Evolutionary conservation across 2,888 invertebrate species (phyloP).

Genomic region (Hypomecis punctinalis): DNA sequence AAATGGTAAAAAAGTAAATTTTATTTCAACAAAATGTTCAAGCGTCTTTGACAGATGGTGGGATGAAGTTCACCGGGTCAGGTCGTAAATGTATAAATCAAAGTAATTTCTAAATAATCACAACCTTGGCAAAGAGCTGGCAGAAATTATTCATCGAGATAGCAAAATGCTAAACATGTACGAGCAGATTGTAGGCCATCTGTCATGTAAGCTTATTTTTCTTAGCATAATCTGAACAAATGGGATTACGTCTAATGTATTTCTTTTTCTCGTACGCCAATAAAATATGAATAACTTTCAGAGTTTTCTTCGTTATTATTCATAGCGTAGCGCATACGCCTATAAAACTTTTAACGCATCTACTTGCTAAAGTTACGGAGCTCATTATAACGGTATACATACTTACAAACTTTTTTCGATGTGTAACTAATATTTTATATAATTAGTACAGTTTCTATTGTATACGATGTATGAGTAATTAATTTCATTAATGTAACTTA

Average conservation of each 20-base stretch:
- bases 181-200: not conserved
- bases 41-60: too few relatives aligned
- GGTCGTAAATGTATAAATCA: too few relatives aligned
- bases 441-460: too few relatives aligned
- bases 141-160: not conserved
- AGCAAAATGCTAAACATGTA: constrained; percentile 1
- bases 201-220: constrained; percentile 6
- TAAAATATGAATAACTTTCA: constrained; percentile 6
- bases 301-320: constrained; percentile 20
- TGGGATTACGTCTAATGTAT: not conserved
- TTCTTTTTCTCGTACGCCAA: constrained; percentile 6
- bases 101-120: too few relatives aligned
- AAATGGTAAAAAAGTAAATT: too few relatives aligned
- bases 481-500: too few relatives aligned
- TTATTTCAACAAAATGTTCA: too few relatives aligned
- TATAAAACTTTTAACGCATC: constrained; percentile 38
- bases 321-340: constrained; percentile 28
- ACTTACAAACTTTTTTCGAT: not conserved
- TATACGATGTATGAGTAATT: too few relatives aligned
- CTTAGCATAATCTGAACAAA: constrained; percentile 5
- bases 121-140: not conserved
- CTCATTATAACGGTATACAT: not conserved
- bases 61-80: too few relatives aligned
- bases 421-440: too few relatives aligned
- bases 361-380: constrained; percentile 13